phyloP scores from a whole-genome alignment of 2,113 vertebrate species.

The Microcebus griseorufus region DNA sequence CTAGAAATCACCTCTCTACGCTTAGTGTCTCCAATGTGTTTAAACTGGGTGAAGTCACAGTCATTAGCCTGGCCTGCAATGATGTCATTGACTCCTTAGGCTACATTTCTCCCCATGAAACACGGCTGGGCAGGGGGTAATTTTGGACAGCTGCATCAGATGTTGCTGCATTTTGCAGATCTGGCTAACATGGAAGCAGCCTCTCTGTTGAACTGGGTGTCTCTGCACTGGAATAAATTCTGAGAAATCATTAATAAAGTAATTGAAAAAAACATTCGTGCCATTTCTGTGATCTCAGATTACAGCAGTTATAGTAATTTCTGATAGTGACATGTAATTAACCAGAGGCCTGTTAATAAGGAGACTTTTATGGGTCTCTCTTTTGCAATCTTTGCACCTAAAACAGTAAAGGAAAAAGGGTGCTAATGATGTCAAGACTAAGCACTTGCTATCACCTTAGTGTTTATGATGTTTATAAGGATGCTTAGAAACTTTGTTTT shows the following conservation, averaged over 20 bases:
- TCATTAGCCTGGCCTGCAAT: conserved; percentile 32
- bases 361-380: not conserved
- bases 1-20: not conserved
- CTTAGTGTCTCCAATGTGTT: not conserved
- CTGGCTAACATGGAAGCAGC: not conserved
- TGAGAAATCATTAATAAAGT: conserved; percentile 53
- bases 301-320: conserved; percentile 17
- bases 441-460: not conserved
- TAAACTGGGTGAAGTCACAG: conserved; percentile 50
- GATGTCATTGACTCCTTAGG: not conserved
- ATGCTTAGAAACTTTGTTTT: not conserved
- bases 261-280: conserved; percentile 13
- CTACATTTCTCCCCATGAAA: conserved; percentile 5
- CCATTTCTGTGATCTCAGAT: conserved; percentile 36
- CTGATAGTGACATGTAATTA: not conserved
- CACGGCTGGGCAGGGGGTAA: not conserved
- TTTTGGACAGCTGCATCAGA: not conserved
- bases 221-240: conserved; percentile 6
- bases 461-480: not conserved
- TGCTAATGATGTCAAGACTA: not conserved
- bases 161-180: not conserved
- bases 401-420: conserved; percentile 7
- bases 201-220: conserved; percentile 18
- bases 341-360: not conserved
- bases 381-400: conserved; percentile 7